Percentiles rank a stretch among this genome's conserved stretches.
phyloP scores from a whole-genome alignment of 2,797 vertebrate species.

The Parotocinclus haroldoi region DNA sequence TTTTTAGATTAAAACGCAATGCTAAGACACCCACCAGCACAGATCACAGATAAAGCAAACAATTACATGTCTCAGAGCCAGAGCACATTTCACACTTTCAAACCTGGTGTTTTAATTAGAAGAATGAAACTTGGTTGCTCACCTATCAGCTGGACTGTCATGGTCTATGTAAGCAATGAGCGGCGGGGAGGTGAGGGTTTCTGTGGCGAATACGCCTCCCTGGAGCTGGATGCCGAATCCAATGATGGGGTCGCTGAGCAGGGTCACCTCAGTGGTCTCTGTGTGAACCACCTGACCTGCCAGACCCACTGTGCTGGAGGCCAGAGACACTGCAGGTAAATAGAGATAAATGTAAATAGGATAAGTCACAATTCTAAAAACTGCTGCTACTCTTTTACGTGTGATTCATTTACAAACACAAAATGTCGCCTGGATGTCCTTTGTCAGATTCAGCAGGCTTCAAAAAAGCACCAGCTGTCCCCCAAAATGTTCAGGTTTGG shows the following conservation, averaged over 20 bases:
- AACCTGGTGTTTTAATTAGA: constrained; percentile 21
- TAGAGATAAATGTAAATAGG: constrained; percentile 17
- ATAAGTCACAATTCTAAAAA: no score
- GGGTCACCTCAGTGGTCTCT: constrained; percentile 89
- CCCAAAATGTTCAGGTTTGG: no score
- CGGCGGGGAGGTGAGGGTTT: constrained; percentile 93
- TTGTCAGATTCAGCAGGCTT: no score
- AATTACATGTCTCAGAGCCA: constrained; percentile 26
- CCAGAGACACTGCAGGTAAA: constrained; percentile 83
- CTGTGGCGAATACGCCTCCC: constrained; percentile 94
- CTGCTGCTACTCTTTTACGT: no score
- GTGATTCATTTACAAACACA: no score
- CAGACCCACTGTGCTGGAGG: constrained; percentile 92
- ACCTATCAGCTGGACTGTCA: constrained; percentile 96
- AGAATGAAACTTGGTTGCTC: constrained; percentile 46
- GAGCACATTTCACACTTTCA: constrained; percentile 5
- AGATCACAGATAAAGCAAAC: constrained; percentile 41
- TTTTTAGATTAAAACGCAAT: constrained; percentile 43
- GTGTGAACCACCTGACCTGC: constrained; percentile 97
- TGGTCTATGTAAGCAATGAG: constrained; percentile 96
- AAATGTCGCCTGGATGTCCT: no score
- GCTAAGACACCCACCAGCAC: constrained; percentile 9
- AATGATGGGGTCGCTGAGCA: constrained; percentile 89
- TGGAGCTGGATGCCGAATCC: constrained; percentile 97
- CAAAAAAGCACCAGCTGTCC: no score